phyloP scores from a whole-genome alignment of 2,888 invertebrate genomes.

The Hyppa rectilinea region DNA sequence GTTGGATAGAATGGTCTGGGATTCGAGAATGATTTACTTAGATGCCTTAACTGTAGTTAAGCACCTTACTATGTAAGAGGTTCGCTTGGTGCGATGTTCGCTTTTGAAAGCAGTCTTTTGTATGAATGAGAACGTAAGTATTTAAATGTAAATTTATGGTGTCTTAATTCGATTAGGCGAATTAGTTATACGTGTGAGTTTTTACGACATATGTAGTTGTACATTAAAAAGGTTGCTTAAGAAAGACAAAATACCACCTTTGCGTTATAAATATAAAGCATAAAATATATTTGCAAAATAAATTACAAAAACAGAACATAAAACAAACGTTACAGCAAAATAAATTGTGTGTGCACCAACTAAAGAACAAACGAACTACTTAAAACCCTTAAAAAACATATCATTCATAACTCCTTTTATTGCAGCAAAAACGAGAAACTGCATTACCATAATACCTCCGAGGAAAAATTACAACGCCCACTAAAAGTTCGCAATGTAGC shows the following conservation, averaged over 20 bases:
- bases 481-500: slow-evolving; percentile 55
- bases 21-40: not conserved
- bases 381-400: slow-evolving; percentile 50
- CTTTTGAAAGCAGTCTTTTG: not conserved
- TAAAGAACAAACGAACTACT: slow-evolving; percentile 43
- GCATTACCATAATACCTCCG: slow-evolving; percentile 60
- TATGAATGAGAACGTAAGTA: not conserved
- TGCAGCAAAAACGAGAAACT: slow-evolving; percentile 54
- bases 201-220: not conserved
- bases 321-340: slow-evolving; percentile 22
- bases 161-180: not conserved
- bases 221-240: not conserved
- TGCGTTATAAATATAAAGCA: not conserved
- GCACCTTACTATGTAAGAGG: not conserved
- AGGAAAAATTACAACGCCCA: slow-evolving; percentile 45
- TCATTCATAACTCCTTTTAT: slow-evolving; percentile 59
- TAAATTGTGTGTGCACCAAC: slow-evolving; percentile 40
- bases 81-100: not conserved
- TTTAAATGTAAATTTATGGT: not conserved
- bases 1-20: not conserved
- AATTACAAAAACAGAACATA: slow-evolving; percentile 7
- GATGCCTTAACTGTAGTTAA: not conserved
- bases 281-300: slow-evolving; percentile 1
- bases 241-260: not conserved
- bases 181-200: not conserved